These are phyloP conservation scores for Semaprochilodus insignis DNA, from an alignment of 2,797 vertebrate genomes.

Conservation along the genomic window DNA sequence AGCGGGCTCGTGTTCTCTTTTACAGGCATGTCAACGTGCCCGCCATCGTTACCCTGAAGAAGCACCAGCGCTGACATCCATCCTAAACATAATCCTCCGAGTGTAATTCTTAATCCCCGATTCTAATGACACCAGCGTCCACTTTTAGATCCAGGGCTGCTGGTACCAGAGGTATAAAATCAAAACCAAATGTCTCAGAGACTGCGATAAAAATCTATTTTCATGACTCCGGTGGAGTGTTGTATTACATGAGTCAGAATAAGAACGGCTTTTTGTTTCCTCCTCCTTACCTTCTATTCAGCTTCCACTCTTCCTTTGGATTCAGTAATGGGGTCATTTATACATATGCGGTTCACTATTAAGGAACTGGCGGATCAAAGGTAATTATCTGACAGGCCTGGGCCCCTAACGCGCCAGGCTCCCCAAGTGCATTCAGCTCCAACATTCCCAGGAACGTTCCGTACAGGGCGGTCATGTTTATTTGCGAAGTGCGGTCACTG, in stretches of 20 bases:
- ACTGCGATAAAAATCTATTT: constrained; percentile 69
- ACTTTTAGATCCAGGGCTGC: constrained; percentile 65
- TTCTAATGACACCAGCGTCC: constrained; percentile 63
- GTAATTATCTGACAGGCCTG: constrained; percentile 70
- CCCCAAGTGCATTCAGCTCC: constrained; percentile 38
- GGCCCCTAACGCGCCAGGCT: constrained; percentile 43
- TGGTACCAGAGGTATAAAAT: constrained; percentile 59
- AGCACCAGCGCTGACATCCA: constrained; percentile 44
- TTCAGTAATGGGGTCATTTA: constrained; percentile 62
- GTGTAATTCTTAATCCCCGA: constrained; percentile 63
- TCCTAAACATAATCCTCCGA: constrained; percentile 48
- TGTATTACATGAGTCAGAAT: constrained; percentile 41
- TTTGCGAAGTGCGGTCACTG: constrained; percentile 70
- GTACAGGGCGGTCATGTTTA: constrained; percentile 65
- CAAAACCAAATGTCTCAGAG: constrained; percentile 63
- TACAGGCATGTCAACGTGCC: constrained; percentile 16
- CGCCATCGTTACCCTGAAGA: constrained; percentile 42
- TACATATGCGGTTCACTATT: constrained; percentile 62
- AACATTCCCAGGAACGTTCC: constrained; percentile 53
- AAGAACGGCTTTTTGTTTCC: constrained; percentile 4
- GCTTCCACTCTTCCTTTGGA: constrained; percentile 50
- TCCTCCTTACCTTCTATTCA: constrained; percentile 11
- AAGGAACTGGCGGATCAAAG: constrained; percentile 65
- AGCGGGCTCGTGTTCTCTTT: constrained; percentile 37
- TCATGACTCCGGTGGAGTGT: constrained; percentile 51